Base-by-base conservation (phyloP, 2,113 vertebrate species). In the Myxocyprinus asiaticus region DNA sequence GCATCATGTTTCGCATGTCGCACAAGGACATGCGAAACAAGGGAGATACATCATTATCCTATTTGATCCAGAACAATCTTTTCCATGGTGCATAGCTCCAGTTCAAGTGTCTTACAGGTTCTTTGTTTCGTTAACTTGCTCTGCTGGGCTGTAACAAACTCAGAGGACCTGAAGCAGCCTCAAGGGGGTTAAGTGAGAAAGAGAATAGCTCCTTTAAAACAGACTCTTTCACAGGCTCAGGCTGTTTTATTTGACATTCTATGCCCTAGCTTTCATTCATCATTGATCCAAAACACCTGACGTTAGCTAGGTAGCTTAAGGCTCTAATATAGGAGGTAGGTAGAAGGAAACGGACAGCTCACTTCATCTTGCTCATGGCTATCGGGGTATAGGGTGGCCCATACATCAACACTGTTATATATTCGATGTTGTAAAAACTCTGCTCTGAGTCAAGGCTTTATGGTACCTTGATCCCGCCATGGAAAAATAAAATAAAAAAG, bases 251-350 rank as follows among this genome's bases (percentile, higher is more conserved):
- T 72, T 79, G 67, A 83, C 84, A 58, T 76, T 67, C 9, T 65
- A 11, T 68, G 55, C 84, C 78, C 66, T 80, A 77, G 82, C 82
- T 33, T 33, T 88, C 88, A 86, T 88, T 88, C 83, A 85, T 86
- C 89, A 90, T 59, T 76, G 85, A 81, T 82, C 78, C 63, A 68
- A 78, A 80, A 77, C 74, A 76, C 74, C 74, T 76, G 74, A 77
- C 22, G 8, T 66, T 76, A 76, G 61, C 77, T 71, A 78, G 62
- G 79, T 79, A 79, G 80, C 90, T 87, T 17, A 62, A 82, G 85
- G 87, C 85, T 72, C 82, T 83, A 88, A 89, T 86, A 87, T 81
- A 72, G 83, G 77, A 48, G 67, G 72, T 76, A 79, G 84, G 62
- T 11, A 59, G 43, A 77, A 71, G 79, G 77, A 84, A 85, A 82